A percentile compares a stretch with the other conserved stretches of the same genome.
These are phyloP conservation scores for Rhynchophorus ferrugineus DNA, from an alignment of 1,140 invertebrate genomes.

Conservation along the genomic window DNA sequence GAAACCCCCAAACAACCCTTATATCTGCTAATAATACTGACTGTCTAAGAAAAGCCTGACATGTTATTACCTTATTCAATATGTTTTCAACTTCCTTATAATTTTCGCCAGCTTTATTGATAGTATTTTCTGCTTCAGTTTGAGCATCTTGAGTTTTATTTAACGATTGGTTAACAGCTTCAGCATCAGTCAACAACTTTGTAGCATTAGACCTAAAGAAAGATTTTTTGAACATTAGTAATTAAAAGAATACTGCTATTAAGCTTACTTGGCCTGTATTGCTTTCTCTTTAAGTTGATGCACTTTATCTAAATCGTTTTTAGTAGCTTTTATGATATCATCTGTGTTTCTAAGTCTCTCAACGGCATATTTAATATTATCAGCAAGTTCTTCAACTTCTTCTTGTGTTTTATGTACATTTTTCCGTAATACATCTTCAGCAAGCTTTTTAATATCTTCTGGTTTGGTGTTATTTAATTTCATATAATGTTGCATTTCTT, in stretches of 20 bases:
- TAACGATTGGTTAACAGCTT: constrained; percentile 50
- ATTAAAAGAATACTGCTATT: constrained; percentile 2
- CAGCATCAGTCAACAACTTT: constrained; percentile 49
- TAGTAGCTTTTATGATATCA: constrained; percentile 77
- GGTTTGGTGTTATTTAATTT: constrained; percentile 69
- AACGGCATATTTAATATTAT: constrained; percentile 79
- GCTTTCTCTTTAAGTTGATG: constrained; percentile 68
- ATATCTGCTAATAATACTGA: too few species aligned
- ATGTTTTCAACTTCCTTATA: constrained; percentile 69
- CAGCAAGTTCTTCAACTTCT: constrained; percentile 75
- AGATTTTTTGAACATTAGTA: background rate
- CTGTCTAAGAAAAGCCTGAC: background rate
- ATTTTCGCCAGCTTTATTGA: constrained; percentile 70
- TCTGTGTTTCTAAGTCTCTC: constrained; percentile 83
- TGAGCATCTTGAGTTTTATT: constrained; percentile 69
- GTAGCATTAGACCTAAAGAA: constrained; percentile 42
- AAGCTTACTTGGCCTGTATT: constrained; percentile 62
- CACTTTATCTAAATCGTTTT: constrained; percentile 65
- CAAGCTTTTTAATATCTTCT: constrained; percentile 68
- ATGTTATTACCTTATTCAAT: constrained; percentile 42
- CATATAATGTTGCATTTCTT: constrained; percentile 68
- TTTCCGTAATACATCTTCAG: constrained; percentile 61
- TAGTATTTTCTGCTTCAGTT: constrained; percentile 65
- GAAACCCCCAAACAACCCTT: too few species aligned
- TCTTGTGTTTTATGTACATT: constrained; percentile 53